Evolutionary conservation across 1,140 invertebrate genomes (phyloP).

Genomic region (Drosophila dunni): DNA sequence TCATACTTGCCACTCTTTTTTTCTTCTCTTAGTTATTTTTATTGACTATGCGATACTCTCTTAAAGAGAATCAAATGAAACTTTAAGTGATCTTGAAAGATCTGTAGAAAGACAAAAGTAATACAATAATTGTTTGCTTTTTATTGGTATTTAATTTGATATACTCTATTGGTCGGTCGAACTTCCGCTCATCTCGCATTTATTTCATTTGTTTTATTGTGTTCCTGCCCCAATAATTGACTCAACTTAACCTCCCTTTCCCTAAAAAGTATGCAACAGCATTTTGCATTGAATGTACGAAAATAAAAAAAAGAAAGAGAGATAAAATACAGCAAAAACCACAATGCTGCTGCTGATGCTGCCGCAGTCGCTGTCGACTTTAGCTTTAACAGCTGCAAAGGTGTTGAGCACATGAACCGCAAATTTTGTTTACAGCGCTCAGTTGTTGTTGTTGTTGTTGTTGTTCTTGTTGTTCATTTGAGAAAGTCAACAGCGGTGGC

Average conservation of each 20-base stretch:
- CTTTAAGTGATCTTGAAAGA: neutral
- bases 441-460: constrained; percentile 44
- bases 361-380: constrained; percentile 28
- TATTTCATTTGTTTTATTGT: constrained; percentile 43
- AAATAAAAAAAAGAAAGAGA: constrained; percentile 19
- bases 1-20: neutral
- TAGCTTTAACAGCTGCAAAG: constrained; percentile 54
- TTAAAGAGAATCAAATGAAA: neutral
- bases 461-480: constrained; percentile 41
- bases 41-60: neutral
- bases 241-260: constrained; percentile 61
- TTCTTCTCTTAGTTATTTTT: constrained; percentile 2
- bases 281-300: constrained; percentile 52
- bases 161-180: neutral
- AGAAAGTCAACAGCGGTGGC: constrained; percentile 9
- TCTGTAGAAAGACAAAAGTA: neutral
- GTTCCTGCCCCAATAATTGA: constrained; percentile 68
- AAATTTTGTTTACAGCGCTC: constrained; percentile 79
- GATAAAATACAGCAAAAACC: constrained; percentile 17
- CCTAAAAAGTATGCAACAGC: constrained; percentile 72
- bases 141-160: neutral
- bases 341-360: constrained; percentile 4
- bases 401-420: constrained; percentile 81
- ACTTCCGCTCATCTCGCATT: constrained; percentile 15
- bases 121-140: neutral